Conservation (phyloP, 2,797 vertebrate genomes). For the Argentina silus region DNA sequence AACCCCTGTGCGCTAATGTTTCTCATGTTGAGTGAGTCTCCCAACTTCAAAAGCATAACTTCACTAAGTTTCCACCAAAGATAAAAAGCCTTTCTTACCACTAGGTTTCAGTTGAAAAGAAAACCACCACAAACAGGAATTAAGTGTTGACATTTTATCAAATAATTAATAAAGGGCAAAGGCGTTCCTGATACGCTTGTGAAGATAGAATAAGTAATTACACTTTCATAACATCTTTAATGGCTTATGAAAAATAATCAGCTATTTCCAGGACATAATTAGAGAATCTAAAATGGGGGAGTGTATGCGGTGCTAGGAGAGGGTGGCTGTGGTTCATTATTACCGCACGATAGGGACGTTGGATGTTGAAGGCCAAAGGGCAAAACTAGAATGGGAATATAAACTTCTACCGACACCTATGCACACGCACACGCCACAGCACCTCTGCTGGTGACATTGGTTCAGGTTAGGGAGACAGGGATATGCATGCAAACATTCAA, state of each 20-base stretch:
- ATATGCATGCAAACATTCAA: background rate
- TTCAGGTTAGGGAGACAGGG: background rate
- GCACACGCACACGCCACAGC: conserved; percentile 7
- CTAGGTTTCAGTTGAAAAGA: conserved; percentile 8
- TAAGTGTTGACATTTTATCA: conserved; percentile 33
- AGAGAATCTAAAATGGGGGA: conserved; percentile 29
- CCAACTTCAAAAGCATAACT: conserved; percentile 11
- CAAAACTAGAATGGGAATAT: conserved; percentile 28
- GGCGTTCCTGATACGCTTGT: conserved; percentile 31
- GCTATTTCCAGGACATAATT: conserved; percentile 60
- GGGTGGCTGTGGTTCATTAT: conserved; percentile 31
- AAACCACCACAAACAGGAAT: conserved; percentile 26
- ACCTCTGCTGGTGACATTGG: background rate
- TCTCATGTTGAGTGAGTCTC: background rate
- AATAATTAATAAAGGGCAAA: conserved; percentile 29
- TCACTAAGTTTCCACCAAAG: conserved; percentile 7
- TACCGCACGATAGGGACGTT: conserved; percentile 24
- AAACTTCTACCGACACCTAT: background rate
- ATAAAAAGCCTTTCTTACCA: background rate
- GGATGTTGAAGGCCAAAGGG: conserved; percentile 46
- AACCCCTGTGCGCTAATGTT: no score
- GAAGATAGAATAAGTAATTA: conserved; percentile 54
- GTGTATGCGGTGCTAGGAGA: conserved; percentile 26
- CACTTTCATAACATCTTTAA: conserved; percentile 52
- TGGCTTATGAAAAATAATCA: conserved; percentile 60